Conservation (phyloP, 2,113 vertebrate genomes). For the Thymallus thymallus region DNA sequence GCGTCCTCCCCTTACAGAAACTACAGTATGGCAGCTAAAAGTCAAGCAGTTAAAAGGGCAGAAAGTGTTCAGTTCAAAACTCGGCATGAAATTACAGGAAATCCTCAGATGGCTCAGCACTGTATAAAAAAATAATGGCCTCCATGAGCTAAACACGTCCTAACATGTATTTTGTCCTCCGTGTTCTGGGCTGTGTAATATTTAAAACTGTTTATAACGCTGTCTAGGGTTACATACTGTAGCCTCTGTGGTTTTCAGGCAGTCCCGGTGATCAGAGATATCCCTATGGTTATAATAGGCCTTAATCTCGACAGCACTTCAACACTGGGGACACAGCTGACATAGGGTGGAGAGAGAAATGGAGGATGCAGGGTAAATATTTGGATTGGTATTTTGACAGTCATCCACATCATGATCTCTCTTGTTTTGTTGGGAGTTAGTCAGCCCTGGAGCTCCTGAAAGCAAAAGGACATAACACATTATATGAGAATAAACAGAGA, state of each 20-base stretch:
- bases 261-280: conserved; percentile 44
- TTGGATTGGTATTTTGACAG: conserved; percentile 67
- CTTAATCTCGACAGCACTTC: conserved; percentile 64
- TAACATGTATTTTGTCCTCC: conserved; percentile 41
- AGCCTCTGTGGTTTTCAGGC: conserved; percentile 14
- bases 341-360: conserved; percentile 50
- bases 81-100: conserved; percentile 48
- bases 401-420: conserved; percentile 56
- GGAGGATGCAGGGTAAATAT: conserved; percentile 62
- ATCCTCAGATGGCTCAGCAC: conserved; percentile 29
- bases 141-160: conserved; percentile 30
- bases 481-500: too few relatives aligned
- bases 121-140: conserved; percentile 47
- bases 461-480: too few relatives aligned
- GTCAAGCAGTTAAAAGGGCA: conserved; percentile 34
- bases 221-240: conserved; percentile 6
- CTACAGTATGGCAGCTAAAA: neutral
- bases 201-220: conserved; percentile 57
- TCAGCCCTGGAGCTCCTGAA: too few relatives aligned
- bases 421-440: conserved; percentile 19
- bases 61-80: conserved; percentile 25
- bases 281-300: conserved; percentile 53
- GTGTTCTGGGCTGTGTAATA: conserved; percentile 23
- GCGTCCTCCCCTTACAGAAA: neutral
- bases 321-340: conserved; percentile 36